These are phyloP conservation scores for Colossoma macropomum DNA, from an alignment of 2,113 vertebrate species.

Conservation along the genomic window DNA sequence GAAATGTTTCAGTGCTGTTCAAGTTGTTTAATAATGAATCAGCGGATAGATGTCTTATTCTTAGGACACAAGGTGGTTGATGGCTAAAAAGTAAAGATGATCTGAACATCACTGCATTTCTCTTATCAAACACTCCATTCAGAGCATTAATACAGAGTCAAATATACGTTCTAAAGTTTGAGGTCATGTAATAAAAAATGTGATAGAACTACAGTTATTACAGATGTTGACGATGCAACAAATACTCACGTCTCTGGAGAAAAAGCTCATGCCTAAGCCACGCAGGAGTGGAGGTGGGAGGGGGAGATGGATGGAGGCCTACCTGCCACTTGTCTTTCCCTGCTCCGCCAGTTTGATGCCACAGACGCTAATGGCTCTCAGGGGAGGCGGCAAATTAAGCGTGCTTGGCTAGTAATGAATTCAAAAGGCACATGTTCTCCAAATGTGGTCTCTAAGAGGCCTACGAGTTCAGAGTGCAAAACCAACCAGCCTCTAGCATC, in stretches of 20 bases:
- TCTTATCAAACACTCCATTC: constrained; percentile 41
- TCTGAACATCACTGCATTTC: not conserved
- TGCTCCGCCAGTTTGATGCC: constrained; percentile 84
- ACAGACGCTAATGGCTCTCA: constrained; percentile 89
- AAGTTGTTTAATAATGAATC: not conserved
- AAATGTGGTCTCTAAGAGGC: constrained; percentile 38
- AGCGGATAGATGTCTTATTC: not conserved
- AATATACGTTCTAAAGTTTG: not conserved
- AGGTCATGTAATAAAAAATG: not conserved
- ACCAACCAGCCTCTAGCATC: not conserved
- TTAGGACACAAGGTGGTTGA: not conserved
- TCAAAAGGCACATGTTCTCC: constrained; percentile 78
- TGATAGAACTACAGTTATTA: not conserved
- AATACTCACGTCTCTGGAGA: constrained; percentile 21
- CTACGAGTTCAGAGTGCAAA: constrained; percentile 14
- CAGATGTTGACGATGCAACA: constrained; percentile 1
- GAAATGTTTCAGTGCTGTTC: not conserved
- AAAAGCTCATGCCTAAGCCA: constrained; percentile 42
- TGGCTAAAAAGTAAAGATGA: not conserved
- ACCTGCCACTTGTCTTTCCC: constrained; percentile 83
- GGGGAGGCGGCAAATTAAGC: constrained; percentile 90
- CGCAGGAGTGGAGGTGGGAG: constrained; percentile 35
- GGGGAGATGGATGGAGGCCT: constrained; percentile 63
- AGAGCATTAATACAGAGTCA: too few relatives aligned
- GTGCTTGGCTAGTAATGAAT: constrained; percentile 89